phyloP scores from a whole-genome alignment of 2,113 vertebrate genomes.

The mouse (Mus musculus) region GRCm39 chr5:62527501-62528000 shows the following conservation, averaged over 20 bases:
- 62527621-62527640: not conserved
- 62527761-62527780: not conserved
- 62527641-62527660: constrained; percentile 9
- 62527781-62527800: not conserved
- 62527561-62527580: not conserved
- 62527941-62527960: not conserved
- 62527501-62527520: constrained; percentile 6
- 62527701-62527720: not conserved
- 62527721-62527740: not conserved
- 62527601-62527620: not conserved
- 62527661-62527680: not conserved
- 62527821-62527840: not conserved
- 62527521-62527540: not conserved
- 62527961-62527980: not conserved
- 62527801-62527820: not conserved
- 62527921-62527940: not conserved
- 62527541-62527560: not conserved
- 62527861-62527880: not conserved
- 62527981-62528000: not conserved
- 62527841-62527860: not conserved
- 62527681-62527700: not conserved
- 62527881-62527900: not conserved
- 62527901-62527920: not conserved
- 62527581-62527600: not conserved
- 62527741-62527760: not conserved